Base-by-base conservation (phyloP, 2,113 vertebrate species). In the Sebastes schlegelii region DNA sequence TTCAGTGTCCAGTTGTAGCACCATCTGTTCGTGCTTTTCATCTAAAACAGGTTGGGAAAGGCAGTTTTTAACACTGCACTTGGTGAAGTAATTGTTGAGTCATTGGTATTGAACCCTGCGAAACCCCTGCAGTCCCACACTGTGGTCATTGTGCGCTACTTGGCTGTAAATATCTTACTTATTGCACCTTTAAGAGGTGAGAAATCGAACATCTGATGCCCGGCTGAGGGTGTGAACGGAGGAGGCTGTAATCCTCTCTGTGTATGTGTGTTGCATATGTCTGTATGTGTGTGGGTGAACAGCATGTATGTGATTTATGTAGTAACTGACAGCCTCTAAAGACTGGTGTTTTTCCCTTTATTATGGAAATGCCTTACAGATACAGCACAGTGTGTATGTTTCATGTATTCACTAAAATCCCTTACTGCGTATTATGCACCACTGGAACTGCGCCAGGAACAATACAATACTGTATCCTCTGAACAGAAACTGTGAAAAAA, bases 171-270 rank as follows among this genome's bases (percentile, higher is more conserved):
- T 83, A 88, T 78, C 63, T 42, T 23, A 74, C 83, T 79, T 77
- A 83, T 83, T 69, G 55, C 78, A 84, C 85, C 86, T 88, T 79
- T 74, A 88, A 77, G 84, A 90, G 82, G 87, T 49, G 85, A 82
- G 83, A 88, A 92, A 89, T 86, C 19, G 34, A 92, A 86, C 85
- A 87, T 86, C 67, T 87, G 82, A 85, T 79, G 77, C 81, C 72
- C 81, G 69, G 86, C 73, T 13, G 85, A 90, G 78, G 79, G 83
- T 78, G 83, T 80, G 82, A 84, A 91, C 75, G 83, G 77, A 77
- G 84, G 86, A 13, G 74, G 86, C 79, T 72, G 67, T 69, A 77
- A 70, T 88, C 67, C 34, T 74, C 1, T 45, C 12, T 40, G 62
- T 85, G 79, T 90, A 76, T 79, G 26, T 69, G 85, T 79, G 43